Evolutionary conservation across 2,797 vertebrate genomes (phyloP).

Genomic region (Lycodopsis pacificus): DNA sequence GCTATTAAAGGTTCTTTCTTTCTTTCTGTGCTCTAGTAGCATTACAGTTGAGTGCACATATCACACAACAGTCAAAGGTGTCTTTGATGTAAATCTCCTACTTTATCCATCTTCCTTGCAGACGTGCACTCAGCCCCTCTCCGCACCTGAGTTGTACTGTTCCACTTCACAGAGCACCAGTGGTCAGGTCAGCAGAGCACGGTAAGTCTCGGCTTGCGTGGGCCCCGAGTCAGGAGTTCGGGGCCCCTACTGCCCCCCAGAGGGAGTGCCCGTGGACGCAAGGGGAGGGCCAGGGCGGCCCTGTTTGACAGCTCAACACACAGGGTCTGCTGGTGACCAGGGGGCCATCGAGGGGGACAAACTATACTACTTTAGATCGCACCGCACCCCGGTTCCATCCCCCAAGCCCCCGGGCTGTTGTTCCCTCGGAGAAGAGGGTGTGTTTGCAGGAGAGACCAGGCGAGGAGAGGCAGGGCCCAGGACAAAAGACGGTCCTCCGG

Average conservation of each 20-base stretch:
- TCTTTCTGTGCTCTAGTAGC: constrained; percentile 26
- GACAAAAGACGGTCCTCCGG: constrained; percentile 77
- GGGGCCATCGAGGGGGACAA: constrained; percentile 72
- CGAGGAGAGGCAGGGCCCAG: constrained; percentile 69
- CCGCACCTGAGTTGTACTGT: constrained; percentile 69
- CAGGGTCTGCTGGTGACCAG: constrained; percentile 83
- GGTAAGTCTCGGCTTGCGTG: constrained; percentile 40
- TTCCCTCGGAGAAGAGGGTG: constrained; percentile 78
- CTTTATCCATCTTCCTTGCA: constrained; percentile 59
- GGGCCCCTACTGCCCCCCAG: constrained; percentile 64
- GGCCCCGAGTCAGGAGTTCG: constrained; percentile 51
- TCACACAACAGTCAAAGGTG: constrained; percentile 56
- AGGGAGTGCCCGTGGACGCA: constrained; percentile 71
- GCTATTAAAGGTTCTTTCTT: constrained; percentile 23
- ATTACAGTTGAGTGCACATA: constrained; percentile 60
- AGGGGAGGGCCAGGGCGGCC: constrained; percentile 78
- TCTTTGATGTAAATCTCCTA: constrained; percentile 66
- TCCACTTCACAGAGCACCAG: constrained; percentile 65
- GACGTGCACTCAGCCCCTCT: constrained; percentile 52
- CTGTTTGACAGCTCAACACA: constrained; percentile 83
- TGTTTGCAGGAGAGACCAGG: constrained; percentile 77
- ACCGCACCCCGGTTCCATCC: constrained; percentile 76
- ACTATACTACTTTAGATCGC: constrained; percentile 75
- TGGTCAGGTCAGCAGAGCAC: constrained; percentile 63
- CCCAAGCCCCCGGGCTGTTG: constrained; percentile 75